Conservation (phyloP, 2,888 invertebrate species). For the Agrilus cyanescens region DNA sequence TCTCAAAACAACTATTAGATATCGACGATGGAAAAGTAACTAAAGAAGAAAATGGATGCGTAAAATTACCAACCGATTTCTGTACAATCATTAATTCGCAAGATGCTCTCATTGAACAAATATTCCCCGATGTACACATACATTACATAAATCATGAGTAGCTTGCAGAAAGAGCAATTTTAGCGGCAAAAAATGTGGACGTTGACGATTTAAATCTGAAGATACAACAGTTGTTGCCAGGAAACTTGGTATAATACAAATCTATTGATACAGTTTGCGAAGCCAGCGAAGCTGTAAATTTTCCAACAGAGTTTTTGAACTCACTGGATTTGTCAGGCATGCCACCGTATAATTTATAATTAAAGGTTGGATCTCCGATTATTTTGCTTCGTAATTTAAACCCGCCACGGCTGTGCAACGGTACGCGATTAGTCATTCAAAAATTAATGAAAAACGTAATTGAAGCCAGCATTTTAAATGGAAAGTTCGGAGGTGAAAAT, state of each 20-base stretch:
- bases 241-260: conserved; percentile 12
- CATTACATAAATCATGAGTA: conserved; percentile 20
- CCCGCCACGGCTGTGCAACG: too few species aligned
- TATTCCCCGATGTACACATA: conserved; percentile 7
- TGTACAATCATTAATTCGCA: conserved; percentile 12
- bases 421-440: too few species aligned
- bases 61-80: conserved; percentile 17
- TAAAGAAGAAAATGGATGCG: conserved; percentile 14
- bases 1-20: conserved; percentile 18
- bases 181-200: conserved; percentile 23
- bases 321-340: too few species aligned
- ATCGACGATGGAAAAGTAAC: conserved; percentile 18
- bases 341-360: too few species aligned
- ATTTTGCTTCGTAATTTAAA: too few species aligned
- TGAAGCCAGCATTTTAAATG: too few species aligned
- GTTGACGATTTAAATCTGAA: conserved; percentile 14
- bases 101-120: too few species aligned
- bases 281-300: conserved; percentile 12
- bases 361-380: too few species aligned
- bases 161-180: conserved; percentile 23
- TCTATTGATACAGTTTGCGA: conserved; percentile 13
- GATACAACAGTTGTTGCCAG: conserved; percentile 10
- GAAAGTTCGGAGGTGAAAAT: too few species aligned
- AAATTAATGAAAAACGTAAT: too few species aligned
- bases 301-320: too few species aligned